phyloP scores from a whole-genome alignment of 2,113 vertebrate species.

The Platycercus adscitus region DNA sequence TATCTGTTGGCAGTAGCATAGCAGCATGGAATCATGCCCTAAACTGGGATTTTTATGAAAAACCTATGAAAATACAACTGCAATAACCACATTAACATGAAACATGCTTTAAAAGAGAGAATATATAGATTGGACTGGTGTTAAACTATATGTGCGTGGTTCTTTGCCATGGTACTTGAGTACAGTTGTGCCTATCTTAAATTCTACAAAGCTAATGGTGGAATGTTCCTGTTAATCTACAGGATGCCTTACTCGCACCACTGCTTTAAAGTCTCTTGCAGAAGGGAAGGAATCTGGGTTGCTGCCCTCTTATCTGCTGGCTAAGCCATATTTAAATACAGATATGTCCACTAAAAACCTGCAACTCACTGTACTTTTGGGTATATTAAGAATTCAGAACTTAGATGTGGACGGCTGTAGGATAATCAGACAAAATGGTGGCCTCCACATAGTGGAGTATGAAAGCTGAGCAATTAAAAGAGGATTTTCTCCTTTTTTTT shows the following conservation, averaged over 20 bases:
- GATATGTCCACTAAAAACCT: neutral
- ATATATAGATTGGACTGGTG: neutral
- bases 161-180: neutral
- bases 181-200: neutral
- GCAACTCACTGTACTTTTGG: neutral
- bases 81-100: neutral
- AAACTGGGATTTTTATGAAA: neutral
- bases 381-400: neutral
- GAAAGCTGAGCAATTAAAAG: conserved; percentile 6
- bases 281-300: neutral
- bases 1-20: neutral
- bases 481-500: neutral
- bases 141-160: neutral
- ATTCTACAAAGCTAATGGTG: neutral
- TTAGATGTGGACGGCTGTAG: neutral
- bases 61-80: neutral
- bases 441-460: neutral
- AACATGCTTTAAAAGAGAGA: neutral
- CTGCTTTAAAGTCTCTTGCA: neutral
- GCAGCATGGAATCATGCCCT: fast-evolving
- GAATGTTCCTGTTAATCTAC: neutral
- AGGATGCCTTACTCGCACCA: neutral
- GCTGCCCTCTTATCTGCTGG: neutral
- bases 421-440: neutral
- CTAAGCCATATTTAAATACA: neutral